These are phyloP conservation scores for Symphodus melops DNA, from an alignment of 2,113 vertebrate species.

Conservation along the genomic window DNA sequence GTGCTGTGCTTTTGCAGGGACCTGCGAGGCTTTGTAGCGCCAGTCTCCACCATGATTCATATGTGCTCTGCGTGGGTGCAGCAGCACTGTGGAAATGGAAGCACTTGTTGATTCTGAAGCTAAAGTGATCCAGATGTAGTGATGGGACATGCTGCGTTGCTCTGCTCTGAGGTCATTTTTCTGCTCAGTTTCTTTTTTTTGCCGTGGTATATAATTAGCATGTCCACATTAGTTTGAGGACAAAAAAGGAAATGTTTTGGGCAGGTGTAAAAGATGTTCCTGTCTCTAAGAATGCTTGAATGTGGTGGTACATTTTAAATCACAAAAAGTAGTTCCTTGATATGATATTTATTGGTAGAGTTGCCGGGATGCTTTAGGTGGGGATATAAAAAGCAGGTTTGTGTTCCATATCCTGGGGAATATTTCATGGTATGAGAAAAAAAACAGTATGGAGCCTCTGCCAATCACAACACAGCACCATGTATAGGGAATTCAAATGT, in stretches of 20 bases:
- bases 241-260: conserved; percentile 50
- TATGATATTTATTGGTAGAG: conserved; percentile 13
- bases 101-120: conserved; percentile 75
- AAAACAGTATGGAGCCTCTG: conserved; percentile 25
- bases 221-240: conserved; percentile 9
- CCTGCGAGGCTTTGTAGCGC: conserved; percentile 48
- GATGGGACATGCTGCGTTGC: conserved; percentile 73
- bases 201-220: conserved; percentile 47
- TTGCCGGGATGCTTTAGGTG: conserved; percentile 10
- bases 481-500: background rate
- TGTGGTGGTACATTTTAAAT: background rate
- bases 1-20: conserved; percentile 33
- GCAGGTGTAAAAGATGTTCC: conserved; percentile 48
- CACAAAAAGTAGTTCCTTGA: background rate
- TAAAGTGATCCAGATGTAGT: conserved; percentile 86
- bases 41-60: conserved; percentile 58
- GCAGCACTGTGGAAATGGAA: conserved; percentile 55
- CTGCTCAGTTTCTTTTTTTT: conserved; percentile 51
- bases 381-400: conserved; percentile 44
- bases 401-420: conserved; percentile 34
- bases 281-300: background rate
- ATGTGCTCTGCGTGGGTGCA: conserved; percentile 20
- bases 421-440: conserved; percentile 43
- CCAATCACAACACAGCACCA: conserved; percentile 36
- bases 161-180: conserved; percentile 76